Base-by-base conservation (phyloP, 2,113 vertebrate species). In the Cephalopterus ornatus region DNA sequence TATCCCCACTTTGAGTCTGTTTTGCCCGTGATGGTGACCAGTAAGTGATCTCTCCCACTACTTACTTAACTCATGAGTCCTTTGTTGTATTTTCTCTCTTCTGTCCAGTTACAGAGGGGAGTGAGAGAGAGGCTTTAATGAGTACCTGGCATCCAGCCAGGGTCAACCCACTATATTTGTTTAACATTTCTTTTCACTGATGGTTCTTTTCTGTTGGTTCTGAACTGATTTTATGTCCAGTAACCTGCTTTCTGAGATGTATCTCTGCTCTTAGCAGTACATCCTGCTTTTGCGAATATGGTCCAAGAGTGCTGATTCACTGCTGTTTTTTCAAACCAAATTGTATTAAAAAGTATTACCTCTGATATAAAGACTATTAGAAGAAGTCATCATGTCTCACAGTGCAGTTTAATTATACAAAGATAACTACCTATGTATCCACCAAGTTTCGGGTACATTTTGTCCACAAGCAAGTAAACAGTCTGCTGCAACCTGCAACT, bases 271-370 rank as follows among this genome's bases (percentile, higher is more conserved):
- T 44, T 32, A 90, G 85, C 79, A 88, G 68, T 49, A 81, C 66
- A 74, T 73, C 70, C 70, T 87, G 76, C 62, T 82, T 88, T 65
- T 75, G 32, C 0, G n/a, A 92, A 63, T 91, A 74, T 24, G 49
- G 86, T 86, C 46, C 63, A 78, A 61, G 52, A 89, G 28, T 74
- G 56, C 92, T 92, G 92, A 97, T 96, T 96, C 93, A 95, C 81
- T 89, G 89, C 84, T 81, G 47, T 63, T 96, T 94, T 91, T 77
- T 87, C 52, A 88, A 86, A 92, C 24, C 12, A 72, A 89, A 96
- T 96, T 58, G 62, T 42, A 87, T 95, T 77, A 26, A 82, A 90
- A 96, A 91, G 73, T 93, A 92, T 75, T 87, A 81, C 65, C 89
- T 93, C 59, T 92, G 49, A 94, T 92, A 87, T 70, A 93, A 87